Conservation (phyloP, 2,888 invertebrate genomes). For the Macropis europaea region DNA sequence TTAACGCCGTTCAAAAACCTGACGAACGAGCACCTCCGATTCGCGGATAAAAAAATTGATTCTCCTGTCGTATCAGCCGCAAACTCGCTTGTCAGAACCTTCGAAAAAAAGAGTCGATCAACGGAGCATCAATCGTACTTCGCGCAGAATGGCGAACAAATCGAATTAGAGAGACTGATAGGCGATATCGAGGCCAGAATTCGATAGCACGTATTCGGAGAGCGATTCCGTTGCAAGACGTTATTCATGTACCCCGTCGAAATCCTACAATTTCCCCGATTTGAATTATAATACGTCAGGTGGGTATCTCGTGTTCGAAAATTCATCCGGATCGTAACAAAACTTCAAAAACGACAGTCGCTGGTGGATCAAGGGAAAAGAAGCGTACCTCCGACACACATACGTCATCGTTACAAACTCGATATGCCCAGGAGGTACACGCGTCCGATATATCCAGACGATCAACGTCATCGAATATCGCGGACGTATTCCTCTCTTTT, state of each 20-base stretch:
- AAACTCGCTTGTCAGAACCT: too few species aligned
- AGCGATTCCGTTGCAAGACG: neutral
- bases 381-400: constrained; percentile 3
- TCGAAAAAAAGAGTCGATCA: too few species aligned
- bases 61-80: too few species aligned
- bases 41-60: too few species aligned
- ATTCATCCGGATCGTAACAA: neutral
- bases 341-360: constrained; percentile 28
- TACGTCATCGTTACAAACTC: constrained; percentile 29
- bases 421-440: constrained; percentile 22
- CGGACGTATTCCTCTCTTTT: constrained; percentile 6
- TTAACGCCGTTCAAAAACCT: too few species aligned
- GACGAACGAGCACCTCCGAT: too few species aligned
- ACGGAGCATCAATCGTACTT: too few species aligned
- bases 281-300: neutral
- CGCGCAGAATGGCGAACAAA: neutral
- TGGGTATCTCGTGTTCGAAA: neutral
- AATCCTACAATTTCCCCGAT: neutral
- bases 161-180: constrained; percentile 4
- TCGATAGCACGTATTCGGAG: neutral
- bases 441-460: constrained; percentile 28
- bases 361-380: neutral
- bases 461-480: constrained; percentile 35
- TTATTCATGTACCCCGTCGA: too few species aligned
- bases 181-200: neutral